These are phyloP conservation scores for Itoplectis maculator DNA, from an alignment of 2,888 invertebrate genomes.

Conservation along the genomic window DNA sequence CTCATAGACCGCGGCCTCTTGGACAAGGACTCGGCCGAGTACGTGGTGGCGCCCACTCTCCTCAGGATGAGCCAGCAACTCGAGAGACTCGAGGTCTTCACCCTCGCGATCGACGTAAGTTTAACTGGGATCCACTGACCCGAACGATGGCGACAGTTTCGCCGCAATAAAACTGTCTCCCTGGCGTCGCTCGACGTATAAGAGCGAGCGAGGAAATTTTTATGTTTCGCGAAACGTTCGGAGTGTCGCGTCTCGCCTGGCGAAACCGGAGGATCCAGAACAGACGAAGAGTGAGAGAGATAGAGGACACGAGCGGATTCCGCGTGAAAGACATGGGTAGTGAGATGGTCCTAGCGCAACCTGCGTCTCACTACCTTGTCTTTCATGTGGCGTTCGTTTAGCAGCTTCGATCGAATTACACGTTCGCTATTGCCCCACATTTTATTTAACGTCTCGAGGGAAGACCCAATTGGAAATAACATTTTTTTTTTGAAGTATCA, in stretches of 20 bases:
- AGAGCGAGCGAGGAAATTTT: slow-evolving; percentile 3
- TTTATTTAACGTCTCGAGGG: slow-evolving; percentile 11
- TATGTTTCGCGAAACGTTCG: neutral
- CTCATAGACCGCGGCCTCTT: slow-evolving; percentile 89
- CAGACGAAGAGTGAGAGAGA: slow-evolving; percentile 19
- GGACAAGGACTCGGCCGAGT: slow-evolving; percentile 87
- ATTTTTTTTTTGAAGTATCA: neutral
- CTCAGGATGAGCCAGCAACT: slow-evolving; percentile 85
- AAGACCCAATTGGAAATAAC: neutral
- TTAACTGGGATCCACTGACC: slow-evolving; percentile 38
- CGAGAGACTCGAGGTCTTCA: slow-evolving; percentile 85
- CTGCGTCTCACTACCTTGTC: slow-evolving; percentile 98
- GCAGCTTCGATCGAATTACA: slow-evolving; percentile 32
- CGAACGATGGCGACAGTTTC: neutral
- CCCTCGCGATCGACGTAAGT: slow-evolving; percentile 87
- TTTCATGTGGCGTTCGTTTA: slow-evolving; percentile 92
- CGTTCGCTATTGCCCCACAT: neutral
- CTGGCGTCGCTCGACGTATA: neutral
- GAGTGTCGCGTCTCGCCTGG: neutral
- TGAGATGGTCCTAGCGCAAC: slow-evolving; percentile 92
- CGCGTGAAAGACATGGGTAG: slow-evolving; percentile 99
- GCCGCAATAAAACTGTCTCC: neutral
- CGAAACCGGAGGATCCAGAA: slow-evolving; percentile 11
- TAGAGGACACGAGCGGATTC: slow-evolving; percentile 83
- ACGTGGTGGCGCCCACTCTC: slow-evolving; percentile 88